Evolutionary conservation across 1,140 invertebrate genomes (phyloP).

Genomic region (Drepana arcuata): DNA sequence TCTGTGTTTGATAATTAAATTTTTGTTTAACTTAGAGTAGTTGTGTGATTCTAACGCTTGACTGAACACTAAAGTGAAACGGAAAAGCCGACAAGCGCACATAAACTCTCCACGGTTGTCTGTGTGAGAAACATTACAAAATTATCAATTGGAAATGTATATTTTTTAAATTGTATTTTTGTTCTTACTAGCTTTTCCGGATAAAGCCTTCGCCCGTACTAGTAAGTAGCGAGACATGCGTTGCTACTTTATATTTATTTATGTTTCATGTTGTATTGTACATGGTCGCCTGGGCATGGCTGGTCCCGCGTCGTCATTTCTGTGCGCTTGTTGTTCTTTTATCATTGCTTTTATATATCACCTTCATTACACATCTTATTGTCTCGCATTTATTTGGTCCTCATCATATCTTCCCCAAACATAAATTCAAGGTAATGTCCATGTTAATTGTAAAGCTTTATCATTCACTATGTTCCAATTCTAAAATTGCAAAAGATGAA

Average conservation of each 20-base stretch:
- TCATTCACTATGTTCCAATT: too few species aligned
- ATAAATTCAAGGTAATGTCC: too few species aligned
- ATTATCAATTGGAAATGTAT: slow-evolving; percentile 31
- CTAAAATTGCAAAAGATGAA: too few species aligned
- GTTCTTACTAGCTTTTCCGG: slow-evolving; percentile 92
- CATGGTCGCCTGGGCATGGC: slow-evolving; percentile 54
- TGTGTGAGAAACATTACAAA: slow-evolving; percentile 37
- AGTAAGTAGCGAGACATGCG: slow-evolving; percentile 84
- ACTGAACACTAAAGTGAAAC: slow-evolving; percentile 28
- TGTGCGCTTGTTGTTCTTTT: slow-evolving; percentile 70
- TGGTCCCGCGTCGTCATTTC: slow-evolving; percentile 50
- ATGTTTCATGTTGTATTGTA: slow-evolving; percentile 42
- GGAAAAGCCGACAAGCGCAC: slow-evolving; percentile 64
- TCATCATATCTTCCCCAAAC: too few species aligned
- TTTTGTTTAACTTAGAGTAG: slow-evolving; percentile 30
- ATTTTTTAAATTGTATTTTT: slow-evolving; percentile 75
- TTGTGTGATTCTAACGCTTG: slow-evolving; percentile 49
- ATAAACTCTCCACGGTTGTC: slow-evolving; percentile 45
- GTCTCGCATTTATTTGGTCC: too few species aligned
- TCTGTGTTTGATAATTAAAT: too few species aligned
- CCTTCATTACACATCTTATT: slow-evolving; percentile 11
- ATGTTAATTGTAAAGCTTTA: too few species aligned
- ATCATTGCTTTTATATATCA: slow-evolving; percentile 48
- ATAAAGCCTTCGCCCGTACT: slow-evolving; percentile 96
- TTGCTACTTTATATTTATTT: slow-evolving; percentile 61